Conservation (phyloP, 2,797 vertebrate genomes). For the Clarias laeviceps region DNA sequence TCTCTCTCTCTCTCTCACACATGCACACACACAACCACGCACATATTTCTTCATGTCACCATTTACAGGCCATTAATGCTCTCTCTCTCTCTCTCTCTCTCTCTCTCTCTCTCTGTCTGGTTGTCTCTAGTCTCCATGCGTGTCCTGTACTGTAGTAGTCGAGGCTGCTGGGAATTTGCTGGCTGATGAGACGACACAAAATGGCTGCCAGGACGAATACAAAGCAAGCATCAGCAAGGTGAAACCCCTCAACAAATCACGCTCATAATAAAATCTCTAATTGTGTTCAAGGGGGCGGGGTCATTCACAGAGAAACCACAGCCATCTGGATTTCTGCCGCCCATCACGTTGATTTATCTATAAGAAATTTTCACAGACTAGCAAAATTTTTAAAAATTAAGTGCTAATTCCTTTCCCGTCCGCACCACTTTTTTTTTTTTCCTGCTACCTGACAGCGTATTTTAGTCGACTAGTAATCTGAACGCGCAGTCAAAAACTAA, state of each 20-base stretch:
- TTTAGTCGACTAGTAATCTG: not conserved
- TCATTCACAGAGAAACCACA: not conserved
- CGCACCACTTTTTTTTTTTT: too few relatives aligned
- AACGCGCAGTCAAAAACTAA: not conserved
- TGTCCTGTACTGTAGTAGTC: constrained; percentile 75
- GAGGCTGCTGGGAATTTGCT: constrained; percentile 70
- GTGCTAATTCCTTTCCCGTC: too few relatives aligned
- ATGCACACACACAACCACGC: not conserved
- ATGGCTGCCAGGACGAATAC: constrained; percentile 82
- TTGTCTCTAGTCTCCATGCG: constrained; percentile 74
- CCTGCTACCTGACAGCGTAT: too few relatives aligned
- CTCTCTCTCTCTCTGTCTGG: not conserved
- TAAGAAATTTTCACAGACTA: too few relatives aligned
- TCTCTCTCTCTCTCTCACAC: not conserved
- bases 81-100: not conserved
- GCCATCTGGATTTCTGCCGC: too few relatives aligned
- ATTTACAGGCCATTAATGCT: not conserved
- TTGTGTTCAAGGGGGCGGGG: too few relatives aligned
- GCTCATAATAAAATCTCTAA: not conserved
- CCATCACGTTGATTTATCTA: too few relatives aligned
- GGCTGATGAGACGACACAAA: constrained; percentile 79
- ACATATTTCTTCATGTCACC: not conserved
- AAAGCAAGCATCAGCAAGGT: constrained; percentile 83
- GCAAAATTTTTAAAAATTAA: too few relatives aligned
- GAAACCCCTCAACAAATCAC: not conserved